Base-by-base conservation (phyloP, 1,140 invertebrate genomes). In the Bombus sylvicola region DNA sequence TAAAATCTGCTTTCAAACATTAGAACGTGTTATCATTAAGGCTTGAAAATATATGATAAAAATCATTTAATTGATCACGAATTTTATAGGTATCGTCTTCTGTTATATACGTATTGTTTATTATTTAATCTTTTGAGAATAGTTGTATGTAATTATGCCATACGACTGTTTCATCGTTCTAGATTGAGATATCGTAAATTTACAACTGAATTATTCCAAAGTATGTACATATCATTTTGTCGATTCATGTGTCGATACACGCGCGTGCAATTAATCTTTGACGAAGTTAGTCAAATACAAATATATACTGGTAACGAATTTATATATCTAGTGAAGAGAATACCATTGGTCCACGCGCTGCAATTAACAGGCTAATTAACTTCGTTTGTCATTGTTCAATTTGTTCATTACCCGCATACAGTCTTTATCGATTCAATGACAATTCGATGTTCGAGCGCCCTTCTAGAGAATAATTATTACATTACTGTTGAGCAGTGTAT, bases 361-460 rank as follows among this genome's bases (percentile, higher is more conserved):
- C 22, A 73, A 81, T 72, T 81, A 81, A 72, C 43, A 59, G 47
- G 13, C 12, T 28, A 43, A 69, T 81, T 81, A 72, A 62, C 39
- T 72, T 53, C 22, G 79, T 71, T 81, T 81, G 37, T 59, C 53
- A 41, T 39, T 43, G 53, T 13, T 59, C 39, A 81, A 73, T 73
- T 59, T 73, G 25, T 39, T 72, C 43, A 47, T 71, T 31, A 57
- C 25, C 25, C 37, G 10, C 31, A 41, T 41, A 1, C 28, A 28
- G 47, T 59, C 25, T 28, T 39, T 77, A 62, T 77, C 53, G 34
- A 59, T 77, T 28, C 13, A 76, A 59, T n/a, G 31, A 73, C n/a
- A 73, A 77, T 31, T 77, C 43, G 6, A 28, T 15, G 31, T 12
- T 12, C 3, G 34, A 9, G 6, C 25, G 28, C 1, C 1, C 13